Evolutionary conservation across 2,113 vertebrate species (phyloP), one percentile per base, ranked within the genome.

Genomic region (Xiphorhynchus elegans): DNA sequence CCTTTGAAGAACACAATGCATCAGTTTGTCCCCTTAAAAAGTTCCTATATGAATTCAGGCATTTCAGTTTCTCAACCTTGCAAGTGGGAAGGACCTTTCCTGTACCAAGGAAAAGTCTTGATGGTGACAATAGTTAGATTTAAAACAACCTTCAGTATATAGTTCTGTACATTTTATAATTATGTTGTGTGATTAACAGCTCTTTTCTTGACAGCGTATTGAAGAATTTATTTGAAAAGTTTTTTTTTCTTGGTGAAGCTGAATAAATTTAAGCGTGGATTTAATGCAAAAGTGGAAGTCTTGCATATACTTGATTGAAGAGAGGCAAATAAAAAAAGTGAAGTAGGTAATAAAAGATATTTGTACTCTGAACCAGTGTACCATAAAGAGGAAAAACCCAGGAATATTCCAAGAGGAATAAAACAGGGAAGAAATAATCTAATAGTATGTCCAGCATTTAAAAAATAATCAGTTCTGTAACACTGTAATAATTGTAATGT

Each of bases 1-100:
- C 9, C 23, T 89, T 40, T 46, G 44, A 85, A 59, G 19, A 73
- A 39, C 11, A 26, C 2, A 16, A 10, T 25, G 2, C 6, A 86
- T 86, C 28, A 17, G 15, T 33, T 47, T 66, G 37, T 16, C 3
- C 9, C 5, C 13, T 37, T 84, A 28, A 73, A 53, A 73, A 20
- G n/a, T n/a, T 9, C 18, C 47, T 39, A 11, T 4, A 26, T 1
- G 0, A 31, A 24, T 37, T 73, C 46, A 59, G 12, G 8, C 3
- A 42, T 39, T 63, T 70, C 35, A 37, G 12, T 47, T 82, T 78
- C 47, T 74, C 12, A 63, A 46, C 33, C 47, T 70, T 81, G 35
- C 29, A 70, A 73, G 7, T 9, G 4, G 3, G 35, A 67, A 47
- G 29, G 12, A 67, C 11, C 8, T 13, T 42, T 72, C 40, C 5